Evolutionary conservation across 2,797 vertebrate genomes (phyloP).

Genomic region (Decapterus maruadsi): DNA sequence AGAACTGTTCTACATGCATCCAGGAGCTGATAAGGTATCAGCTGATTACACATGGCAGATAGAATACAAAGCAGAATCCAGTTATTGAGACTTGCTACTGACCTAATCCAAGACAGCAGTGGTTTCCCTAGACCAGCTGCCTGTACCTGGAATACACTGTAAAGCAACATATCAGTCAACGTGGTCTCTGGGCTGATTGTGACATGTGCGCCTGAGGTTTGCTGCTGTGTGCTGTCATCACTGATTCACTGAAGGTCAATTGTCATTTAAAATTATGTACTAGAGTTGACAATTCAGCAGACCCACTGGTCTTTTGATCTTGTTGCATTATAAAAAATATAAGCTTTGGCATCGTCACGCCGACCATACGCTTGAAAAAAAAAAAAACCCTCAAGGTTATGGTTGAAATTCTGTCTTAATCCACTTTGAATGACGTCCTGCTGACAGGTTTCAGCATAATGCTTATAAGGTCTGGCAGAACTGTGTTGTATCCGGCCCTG

Average conservation of each 20-base stretch:
- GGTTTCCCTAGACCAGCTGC: slow-evolving; percentile 11
- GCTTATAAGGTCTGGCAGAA: slow-evolving; percentile 78
- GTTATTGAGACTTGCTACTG: slow-evolving; percentile 56
- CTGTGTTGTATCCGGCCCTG: slow-evolving; percentile 49
- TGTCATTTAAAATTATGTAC: slow-evolving; percentile 81
- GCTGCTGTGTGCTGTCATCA: slow-evolving; percentile 65
- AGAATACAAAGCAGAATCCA: slow-evolving; percentile 62
- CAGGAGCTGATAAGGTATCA: slow-evolving; percentile 75
- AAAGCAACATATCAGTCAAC: slow-evolving; percentile 69
- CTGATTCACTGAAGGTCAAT: slow-evolving; percentile 84
- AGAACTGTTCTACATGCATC: slow-evolving; percentile 68
- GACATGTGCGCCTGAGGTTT: slow-evolving; percentile 72
- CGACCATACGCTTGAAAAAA: slow-evolving; percentile 44
- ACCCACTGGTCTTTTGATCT: slow-evolving; percentile 63
- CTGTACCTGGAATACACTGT: slow-evolving; percentile 59
- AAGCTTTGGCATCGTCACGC: slow-evolving; percentile 65
- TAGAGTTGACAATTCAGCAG: slow-evolving; percentile 69
- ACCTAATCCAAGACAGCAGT: slow-evolving; percentile 48
- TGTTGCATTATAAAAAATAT: slow-evolving; percentile 63
- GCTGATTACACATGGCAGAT: slow-evolving; percentile 68
- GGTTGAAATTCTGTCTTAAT: slow-evolving; percentile 74
- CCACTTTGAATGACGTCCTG: slow-evolving; percentile 73
- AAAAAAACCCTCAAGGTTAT: slow-evolving; percentile 67
- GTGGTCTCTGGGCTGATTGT: slow-evolving; percentile 60
- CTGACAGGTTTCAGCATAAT: slow-evolving; percentile 76